Evolutionary conservation across 2,797 vertebrate species (phyloP), one percentile per base, ranked within the genome.

Genomic region (Rachycentron canadum): DNA sequence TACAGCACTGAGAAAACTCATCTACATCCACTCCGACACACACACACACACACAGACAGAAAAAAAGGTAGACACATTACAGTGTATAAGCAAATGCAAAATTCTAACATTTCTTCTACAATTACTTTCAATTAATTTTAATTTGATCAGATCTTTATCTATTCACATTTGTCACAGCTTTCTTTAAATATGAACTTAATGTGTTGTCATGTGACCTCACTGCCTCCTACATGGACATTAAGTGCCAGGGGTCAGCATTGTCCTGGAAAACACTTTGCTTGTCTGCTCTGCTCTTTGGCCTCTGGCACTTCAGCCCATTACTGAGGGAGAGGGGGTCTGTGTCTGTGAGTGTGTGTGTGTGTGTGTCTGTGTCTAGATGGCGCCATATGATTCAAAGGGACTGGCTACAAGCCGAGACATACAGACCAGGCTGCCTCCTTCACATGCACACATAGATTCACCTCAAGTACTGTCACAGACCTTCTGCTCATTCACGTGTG

Each of bases 1-100:
- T 81, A 65, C 87, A 90, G 90, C 85, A 30, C 70, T 70, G 76
- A 86, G 82, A 93, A 91, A 93, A 91, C 90, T 92, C 84, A 94
- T 94, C 93, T 94, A 89, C 92, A 94, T 93, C 84, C 91, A 60
- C 81, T 74, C 34, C 34, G 25, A 57, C 53, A 64, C 55, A 66
- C 53, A 58, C 58, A 67, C 47, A 30, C 65, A 59, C 23, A 36
- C 34, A 25, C 50, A 50, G 17, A 38, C 32, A 30, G 3, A 23
- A n/a, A 47, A 9, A 45, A 12, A 49, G 14, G 19, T 45, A 53
- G 41, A 58, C 57, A 64, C 45, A 49, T 23, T 23, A 55, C 74
- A 62, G 28, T 52, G 25, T 9, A 32, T 40, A 84, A 65, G 60
- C 50, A 78, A 41, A 76, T 23, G 41, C 41, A 43, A 10, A 61